phyloP scores from a whole-genome alignment of 1,140 invertebrate species.

The Rhagoletis pomonella region DNA sequence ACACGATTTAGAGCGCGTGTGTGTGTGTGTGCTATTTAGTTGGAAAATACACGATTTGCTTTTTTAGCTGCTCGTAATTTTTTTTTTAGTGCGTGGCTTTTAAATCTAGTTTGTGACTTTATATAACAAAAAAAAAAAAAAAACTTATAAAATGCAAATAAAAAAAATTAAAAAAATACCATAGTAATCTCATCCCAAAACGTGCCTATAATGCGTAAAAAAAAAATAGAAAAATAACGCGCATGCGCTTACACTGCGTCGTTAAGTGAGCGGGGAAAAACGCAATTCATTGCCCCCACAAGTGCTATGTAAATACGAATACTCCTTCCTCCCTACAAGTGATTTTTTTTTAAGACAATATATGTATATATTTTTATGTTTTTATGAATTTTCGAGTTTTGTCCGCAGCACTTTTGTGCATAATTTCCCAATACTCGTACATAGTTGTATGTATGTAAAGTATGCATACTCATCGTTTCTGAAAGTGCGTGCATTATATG shows the following conservation, averaged over 20 bases:
- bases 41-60: not conserved
- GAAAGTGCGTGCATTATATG: constrained; percentile 2
- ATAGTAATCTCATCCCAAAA: not conserved
- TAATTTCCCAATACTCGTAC: not conserved
- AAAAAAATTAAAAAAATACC: not conserved
- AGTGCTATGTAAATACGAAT: not conserved
- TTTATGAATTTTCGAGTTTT: not conserved
- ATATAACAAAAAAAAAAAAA: not conserved
- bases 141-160: not conserved
- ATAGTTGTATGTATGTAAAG: not conserved
- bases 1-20: not conserved
- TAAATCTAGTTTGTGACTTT: not conserved
- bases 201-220: constrained; percentile 1
- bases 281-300: not conserved
- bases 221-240: not conserved
- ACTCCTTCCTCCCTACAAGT: not conserved
- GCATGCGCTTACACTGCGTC: not conserved
- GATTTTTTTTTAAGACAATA: not conserved
- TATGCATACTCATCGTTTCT: not conserved
- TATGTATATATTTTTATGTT: not conserved
- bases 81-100: no score
- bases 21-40: not conserved
- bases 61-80: no score
- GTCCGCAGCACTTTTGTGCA: not conserved
- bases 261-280: not conserved